Base-by-base conservation (phyloP, 2,888 invertebrate genomes). In the Ophion obscuratus region DNA sequence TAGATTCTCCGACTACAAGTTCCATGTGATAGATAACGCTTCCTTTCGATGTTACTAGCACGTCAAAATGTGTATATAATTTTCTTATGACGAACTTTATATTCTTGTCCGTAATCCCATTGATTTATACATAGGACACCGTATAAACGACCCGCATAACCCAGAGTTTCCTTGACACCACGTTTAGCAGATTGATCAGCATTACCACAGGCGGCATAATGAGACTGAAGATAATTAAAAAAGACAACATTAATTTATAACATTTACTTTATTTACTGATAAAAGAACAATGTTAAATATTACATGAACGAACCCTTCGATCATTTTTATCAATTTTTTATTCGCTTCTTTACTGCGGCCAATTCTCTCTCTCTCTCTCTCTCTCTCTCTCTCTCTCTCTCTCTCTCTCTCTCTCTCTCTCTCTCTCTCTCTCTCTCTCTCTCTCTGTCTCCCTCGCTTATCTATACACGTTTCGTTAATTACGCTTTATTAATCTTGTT, bases 291-390 rank as follows among this genome's bases (percentile, higher is more conserved):
- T 76, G 76, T 77, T 47, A 68, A 59, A 80, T 76, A 83, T 86
- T 86, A 81, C 83, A 86, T 83, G 81, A 86, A 86, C 77, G 73
- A 83, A 77, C 81, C 74, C 76, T 27, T 74, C 27, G 53, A 44
- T 78, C 57, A 67, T 76, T 76, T 76, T 57, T 64, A 57, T 47
- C 27, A 53, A 53, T 77, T 77, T 31, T 62, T 61, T 47, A 14
- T 57, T 14, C 7, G 53, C 53, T 53, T 53, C 17, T 17, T 53
- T 53, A 53, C 14, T 17, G 53, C 17, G 17, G 53, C 53, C 53
- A 53, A 53, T 61, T 59, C 61, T 9, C 57, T 57, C 40, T 20
- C 74, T 81, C 71, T 24, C 24, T 24, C 24, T 24, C 24, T 24
- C 24, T 24, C 24, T 24, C 24, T 24, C 24, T 24, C 24, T 24